Base-by-base conservation (phyloP, 1,140 invertebrate species). In the Chionoecetes opilio region DNA sequence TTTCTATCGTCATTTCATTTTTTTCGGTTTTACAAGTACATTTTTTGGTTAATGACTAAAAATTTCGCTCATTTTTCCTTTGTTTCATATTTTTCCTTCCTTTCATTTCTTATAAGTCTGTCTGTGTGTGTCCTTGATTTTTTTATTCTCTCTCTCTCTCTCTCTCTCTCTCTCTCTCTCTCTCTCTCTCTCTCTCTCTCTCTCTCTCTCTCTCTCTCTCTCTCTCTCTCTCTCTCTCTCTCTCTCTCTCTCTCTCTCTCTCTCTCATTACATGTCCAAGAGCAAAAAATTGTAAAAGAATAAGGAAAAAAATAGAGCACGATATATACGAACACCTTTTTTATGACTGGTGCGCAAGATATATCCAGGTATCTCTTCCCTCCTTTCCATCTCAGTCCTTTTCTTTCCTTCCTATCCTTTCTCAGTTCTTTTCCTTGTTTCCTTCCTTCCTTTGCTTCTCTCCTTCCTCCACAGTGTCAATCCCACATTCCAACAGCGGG, bases 101-200 rank as follows among this genome's bases (percentile, higher is more conserved):
- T n/a, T n/a, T n/a, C n/a, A n/a, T n/a, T n/a, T n/a, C n/a, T n/a
- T n/a, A n/a, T n/a, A n/a, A n/a, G n/a, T n/a, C n/a, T n/a, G n/a
- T n/a, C n/a, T n/a, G n/a, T n/a, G n/a, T n/a, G n/a, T n/a, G n/a
- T n/a, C n/a, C n/a, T n/a, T n/a, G n/a, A n/a, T n/a, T n/a, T n/a
- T 5, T 26, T 84, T 32, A 3, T 26, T 26, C 82, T 26, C 82
- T 84, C 82, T 84, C 82, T 84, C 82, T 84, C 82, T 84, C 82
- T 84, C 82, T 84, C 82, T 84, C 82, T 84, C 82, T 84, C 82
- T 84, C 82, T 84, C 82, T 84, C 26, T 84, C 82, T 32, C 82
- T 84, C 82, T 32, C 82, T 29, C 82, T 29, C 41, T 46, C 41
- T 46, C 41, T 46, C 41, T 46, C 41, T 46, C 41, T 46, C 46